phyloP scores from a whole-genome alignment of 2,888 invertebrate genomes.

The Cerastis leucographa region DNA sequence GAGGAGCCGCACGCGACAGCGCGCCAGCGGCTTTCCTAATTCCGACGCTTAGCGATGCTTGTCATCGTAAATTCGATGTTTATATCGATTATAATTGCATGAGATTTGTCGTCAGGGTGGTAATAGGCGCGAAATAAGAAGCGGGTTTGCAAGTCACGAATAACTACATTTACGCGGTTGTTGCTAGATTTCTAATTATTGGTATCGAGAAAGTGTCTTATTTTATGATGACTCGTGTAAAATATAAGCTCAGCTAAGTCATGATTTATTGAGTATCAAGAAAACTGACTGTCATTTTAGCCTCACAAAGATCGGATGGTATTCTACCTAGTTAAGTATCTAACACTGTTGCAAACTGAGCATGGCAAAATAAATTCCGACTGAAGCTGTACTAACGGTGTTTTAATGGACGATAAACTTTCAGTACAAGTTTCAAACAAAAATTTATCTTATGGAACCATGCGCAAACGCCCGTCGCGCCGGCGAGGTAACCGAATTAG shows the following conservation, averaged over 20 bases:
- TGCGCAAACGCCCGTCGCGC: constrained; percentile 13
- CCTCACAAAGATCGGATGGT: not conserved
- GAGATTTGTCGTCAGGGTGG: constrained; percentile 56
- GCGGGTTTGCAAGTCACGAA: constrained; percentile 47
- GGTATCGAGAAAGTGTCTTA: constrained; percentile 21
- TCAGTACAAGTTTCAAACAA: constrained; percentile 18
- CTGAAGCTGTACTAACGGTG: constrained; percentile 21
- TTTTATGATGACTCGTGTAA: constrained; percentile 25
- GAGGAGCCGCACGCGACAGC: constrained; percentile 74
- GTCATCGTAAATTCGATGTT: constrained; percentile 70
- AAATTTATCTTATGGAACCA: constrained; percentile 29
- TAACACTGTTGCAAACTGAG: not conserved
- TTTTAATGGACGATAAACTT: constrained; percentile 29
- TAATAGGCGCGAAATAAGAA: constrained; percentile 43
- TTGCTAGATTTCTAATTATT: constrained; percentile 50
- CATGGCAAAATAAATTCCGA: not conserved
- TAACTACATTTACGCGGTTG: constrained; percentile 8
- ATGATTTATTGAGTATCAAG: constrained; percentile 11
- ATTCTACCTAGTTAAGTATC: not conserved
- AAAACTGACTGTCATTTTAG: constrained; percentile 10
- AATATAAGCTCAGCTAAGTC: constrained; percentile 15
- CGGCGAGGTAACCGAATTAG: constrained; percentile 12
- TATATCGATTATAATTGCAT: constrained; percentile 62
- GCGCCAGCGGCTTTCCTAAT: constrained; percentile 82
- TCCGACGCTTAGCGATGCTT: constrained; percentile 76